Base-by-base conservation (phyloP, 2,888 invertebrate genomes). In the Dicycla oo region DNA sequence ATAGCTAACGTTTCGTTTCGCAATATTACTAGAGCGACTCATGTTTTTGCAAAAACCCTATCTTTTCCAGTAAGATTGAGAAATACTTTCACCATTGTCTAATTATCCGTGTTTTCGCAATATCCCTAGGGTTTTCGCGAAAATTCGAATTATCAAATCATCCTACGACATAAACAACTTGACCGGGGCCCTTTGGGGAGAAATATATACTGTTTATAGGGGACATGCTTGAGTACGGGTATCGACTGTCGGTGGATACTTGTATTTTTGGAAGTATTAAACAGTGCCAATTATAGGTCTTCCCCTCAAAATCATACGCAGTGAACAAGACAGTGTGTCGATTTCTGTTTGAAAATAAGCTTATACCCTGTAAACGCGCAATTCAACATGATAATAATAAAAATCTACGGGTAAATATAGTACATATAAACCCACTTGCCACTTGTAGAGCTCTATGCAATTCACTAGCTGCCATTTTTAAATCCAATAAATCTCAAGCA, bases 131-230 rank as follows among this genome's bases (percentile, higher is more conserved):
- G n/a, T n/a, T n/a, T n/a, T n/a, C n/a, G n/a, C n/a, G n/a, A n/a
- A n/a, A n/a, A n/a, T n/a, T n/a, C n/a, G n/a, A n/a, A n/a, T n/a
- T n/a, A n/a, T n/a, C n/a, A n/a, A n/a, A n/a, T n/a, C n/a, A n/a
- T n/a, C n/a, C n/a, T n/a, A n/a, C n/a, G n/a, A n/a, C n/a, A n/a
- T n/a, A n/a, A n/a, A n/a, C 58, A 63, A 62, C 38, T 65, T 30
- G 38, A 54, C 49, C 49, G 34, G 38, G 53, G n/a, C 23, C 77
- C 23, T 78, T 66, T 38, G 43, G 45, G 60, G 45, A 38, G 40
- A 49, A 61, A 45, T 51, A 73, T 73, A 26, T 73, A 62, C 60
- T 23, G 49, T 79, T 45, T 38, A 51, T 30, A 72, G 13, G 60
- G 61, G 51, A 61, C 38, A 45, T 18, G 34, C 54, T 64, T 56